phyloP scores from a whole-genome alignment of 2,113 vertebrate species.

The Gila orcuttii region DNA sequence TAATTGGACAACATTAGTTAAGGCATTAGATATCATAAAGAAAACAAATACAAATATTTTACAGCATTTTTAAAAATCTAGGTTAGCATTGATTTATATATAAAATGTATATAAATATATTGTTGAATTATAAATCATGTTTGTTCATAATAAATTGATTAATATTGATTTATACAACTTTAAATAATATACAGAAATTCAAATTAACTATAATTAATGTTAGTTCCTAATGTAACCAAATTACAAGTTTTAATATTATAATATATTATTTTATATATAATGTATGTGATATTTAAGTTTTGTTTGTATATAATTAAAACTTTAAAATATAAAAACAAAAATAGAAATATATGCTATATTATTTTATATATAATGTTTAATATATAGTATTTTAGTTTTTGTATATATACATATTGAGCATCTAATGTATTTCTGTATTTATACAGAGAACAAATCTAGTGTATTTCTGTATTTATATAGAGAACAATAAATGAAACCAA shows the following conservation, averaged over 20 bases:
- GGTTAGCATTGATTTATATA: not conserved
- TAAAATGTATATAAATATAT: not conserved
- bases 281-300: too few species aligned
- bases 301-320: too few species aligned
- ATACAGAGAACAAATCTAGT: too few species aligned
- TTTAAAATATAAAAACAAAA: too few species aligned
- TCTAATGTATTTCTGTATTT: too few species aligned
- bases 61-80: not conserved
- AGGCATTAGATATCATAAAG: not conserved
- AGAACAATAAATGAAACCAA: too few species aligned
- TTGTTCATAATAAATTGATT: not conserved
- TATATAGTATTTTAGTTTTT: not conserved
- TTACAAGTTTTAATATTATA: not conserved
- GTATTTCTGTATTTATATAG: too few species aligned
- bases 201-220: not conserved
- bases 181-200: not conserved
- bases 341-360: not conserved
- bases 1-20: not conserved
- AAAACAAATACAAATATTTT: too few species aligned
- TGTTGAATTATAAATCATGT: not conserved
- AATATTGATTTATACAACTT: not conserved
- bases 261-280: too few species aligned
- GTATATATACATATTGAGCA: too few species aligned
- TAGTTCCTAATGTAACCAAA: not conserved
- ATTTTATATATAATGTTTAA: too few species aligned